Base-by-base conservation (phyloP, 2,113 vertebrate genomes). In the Gymnogyps californianus region DNA sequence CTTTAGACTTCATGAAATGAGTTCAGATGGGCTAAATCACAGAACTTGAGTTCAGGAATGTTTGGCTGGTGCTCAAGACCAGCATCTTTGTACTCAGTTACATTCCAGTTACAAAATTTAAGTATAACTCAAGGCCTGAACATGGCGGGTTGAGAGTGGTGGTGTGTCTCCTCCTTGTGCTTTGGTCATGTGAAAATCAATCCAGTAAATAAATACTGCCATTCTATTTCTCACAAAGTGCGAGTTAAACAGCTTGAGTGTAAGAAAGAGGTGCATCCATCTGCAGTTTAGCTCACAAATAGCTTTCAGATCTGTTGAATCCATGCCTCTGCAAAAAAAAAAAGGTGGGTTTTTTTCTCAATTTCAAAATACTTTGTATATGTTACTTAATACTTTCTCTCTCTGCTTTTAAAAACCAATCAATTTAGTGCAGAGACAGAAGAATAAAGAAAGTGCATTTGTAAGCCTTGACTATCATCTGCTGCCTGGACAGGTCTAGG, bases 61-160 rank as follows among this genome's bases (percentile, higher is more conserved):
- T 17, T 51, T 32, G 40, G 54, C 61, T 49, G 29, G 4, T 62
- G 44, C 66, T 91, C 44, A 34, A 52, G 79, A 89, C 44, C 38
- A 61, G 22, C 15, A 9, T 40, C 52, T 47, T 52, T n/a, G 62
- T 59, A 51, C 21, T 75, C 38, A 4, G 38, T 59, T 66, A 42
- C 26, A 9, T 42, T 44, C 69, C 22, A 44, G 61, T n/a, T 40
- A 55, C 42, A 57, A 55, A 77, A n/a, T 21, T 14, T 13, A 32
- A n/a, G 7, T 21, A 7, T 42, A 59, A 55, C n/a, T 62, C 64
- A 40, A 49, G 64, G 40, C 40, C 11, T 42, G 29, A 34, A 16
- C 11, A 1, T 17, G 16, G 6, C 0, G 22, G 7, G 24, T 34
- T 32, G 62, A 20, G n/a, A 7, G 34, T 62, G 29, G 26, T 40